Evolutionary conservation across 1,140 invertebrate species (phyloP), one percentile per base, ranked within the genome.

Genomic region (Drosophila jambulina): DNA sequence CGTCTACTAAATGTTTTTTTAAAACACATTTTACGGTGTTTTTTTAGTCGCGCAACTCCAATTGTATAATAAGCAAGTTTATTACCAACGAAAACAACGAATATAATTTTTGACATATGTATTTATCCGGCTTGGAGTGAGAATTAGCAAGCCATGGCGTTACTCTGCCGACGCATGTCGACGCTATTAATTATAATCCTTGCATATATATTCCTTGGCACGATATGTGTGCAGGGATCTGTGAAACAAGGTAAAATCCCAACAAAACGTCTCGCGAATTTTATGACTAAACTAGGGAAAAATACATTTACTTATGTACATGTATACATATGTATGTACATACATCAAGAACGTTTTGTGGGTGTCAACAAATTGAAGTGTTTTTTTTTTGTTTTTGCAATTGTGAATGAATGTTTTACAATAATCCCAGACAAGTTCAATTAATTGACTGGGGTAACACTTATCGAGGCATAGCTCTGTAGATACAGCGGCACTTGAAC

Each of bases 101-200:
- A 34, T 36, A 42, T 59, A 60, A 74, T 60, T 72, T 74, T 60
- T 57, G 54, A 74, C 70, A 51, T 74, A 74, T 74, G 70, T 60
- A 74, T 74, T 72, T 60, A 72, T 49, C 70, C 70, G 68, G 68
- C 29, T 72, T 36, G 54, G 69, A 74, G 70, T 74, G 70, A 74
- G 70, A 72, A 72, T 51, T 71, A 71, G 69, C 69, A 42, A 74
- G 70, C 70, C 70, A 74, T 74, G 70, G 69, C 69, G 69, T 72
- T 72, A 21, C 27, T 59, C 53, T 59, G 38, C 67, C 70, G 68
- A 74, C 68, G 68, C 70, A 74, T 72, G 70, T 72, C 68, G 69
- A 72, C 59, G 70, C 70, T 74, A 23, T 51, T 72, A 51, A 74
- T 51, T 51, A 74, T 60, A 49, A 60, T 74, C 45, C 68, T 74